Evolutionary conservation across 2,113 vertebrate genomes (phyloP).

Genomic region (Paracanthobrama guichenoti): DNA sequence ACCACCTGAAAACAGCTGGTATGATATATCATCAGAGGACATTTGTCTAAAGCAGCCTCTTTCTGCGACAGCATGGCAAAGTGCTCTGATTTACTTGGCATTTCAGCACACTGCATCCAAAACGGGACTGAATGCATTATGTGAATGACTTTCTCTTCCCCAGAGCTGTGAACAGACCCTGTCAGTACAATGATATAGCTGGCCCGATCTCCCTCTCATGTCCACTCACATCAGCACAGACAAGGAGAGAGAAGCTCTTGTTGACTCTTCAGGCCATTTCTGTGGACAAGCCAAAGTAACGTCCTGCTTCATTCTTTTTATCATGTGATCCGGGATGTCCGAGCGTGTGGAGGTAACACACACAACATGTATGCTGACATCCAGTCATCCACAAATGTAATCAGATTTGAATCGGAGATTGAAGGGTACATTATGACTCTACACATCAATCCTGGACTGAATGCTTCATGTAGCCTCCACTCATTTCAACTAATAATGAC

Average conservation of each 20-base stretch:
- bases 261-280: slow-evolving; percentile 33
- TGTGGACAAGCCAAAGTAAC: slow-evolving; percentile 21
- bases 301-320: slow-evolving; percentile 9
- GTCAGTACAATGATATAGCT: slow-evolving; percentile 45
- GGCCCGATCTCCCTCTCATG: slow-evolving; percentile 28
- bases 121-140: slow-evolving; percentile 25
- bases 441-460: not conserved
- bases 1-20: not conserved
- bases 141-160: slow-evolving; percentile 23
- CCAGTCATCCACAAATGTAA: not conserved
- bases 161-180: slow-evolving; percentile 22
- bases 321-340: slow-evolving; percentile 5
- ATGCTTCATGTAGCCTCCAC: not conserved
- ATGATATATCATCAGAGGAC: slow-evolving; percentile 9
- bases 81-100: slow-evolving; percentile 17
- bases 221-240: slow-evolving; percentile 30
- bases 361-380: not conserved
- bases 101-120: slow-evolving; percentile 13
- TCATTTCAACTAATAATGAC: not conserved
- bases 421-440: not conserved
- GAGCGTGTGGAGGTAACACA: not conserved
- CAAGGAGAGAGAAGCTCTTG: slow-evolving; percentile 23
- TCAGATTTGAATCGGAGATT: not conserved
- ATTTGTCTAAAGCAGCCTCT: not conserved
- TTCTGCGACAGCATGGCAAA: slow-evolving; percentile 10